Conservation (phyloP, 2,113 vertebrate genomes). For the Falco punctatus region DNA sequence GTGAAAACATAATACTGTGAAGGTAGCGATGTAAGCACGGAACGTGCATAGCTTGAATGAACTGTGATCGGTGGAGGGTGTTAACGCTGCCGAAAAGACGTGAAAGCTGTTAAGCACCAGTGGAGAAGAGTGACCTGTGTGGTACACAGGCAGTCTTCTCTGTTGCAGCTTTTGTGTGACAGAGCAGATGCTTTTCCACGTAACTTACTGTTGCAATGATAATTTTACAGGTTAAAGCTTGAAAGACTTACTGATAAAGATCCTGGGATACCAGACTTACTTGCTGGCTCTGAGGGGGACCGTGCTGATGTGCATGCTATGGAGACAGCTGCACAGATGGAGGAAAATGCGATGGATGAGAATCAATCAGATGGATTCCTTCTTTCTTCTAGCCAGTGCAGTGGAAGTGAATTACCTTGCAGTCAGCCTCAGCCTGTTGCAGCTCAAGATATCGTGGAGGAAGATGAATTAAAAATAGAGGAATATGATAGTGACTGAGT, state of each 20-base stretch:
- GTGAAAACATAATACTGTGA: neutral
- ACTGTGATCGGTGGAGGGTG: neutral
- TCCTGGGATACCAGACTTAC: conserved; percentile 69
- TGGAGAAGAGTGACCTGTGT: neutral
- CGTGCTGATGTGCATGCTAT: neutral
- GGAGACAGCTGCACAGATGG: neutral
- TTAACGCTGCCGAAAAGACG: neutral
- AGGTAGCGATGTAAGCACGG: neutral
- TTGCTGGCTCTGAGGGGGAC: conserved; percentile 69
- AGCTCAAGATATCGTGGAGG: conserved; percentile 74
- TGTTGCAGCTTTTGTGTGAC: neutral
- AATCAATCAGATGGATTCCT: neutral
- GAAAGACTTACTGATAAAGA: conserved; percentile 90
- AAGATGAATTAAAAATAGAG: conserved; percentile 85
- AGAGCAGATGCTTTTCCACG: neutral
- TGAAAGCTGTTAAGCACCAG: neutral
- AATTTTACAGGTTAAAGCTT: conserved; percentile 80
- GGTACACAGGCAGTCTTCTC: neutral
- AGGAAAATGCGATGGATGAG: neutral
- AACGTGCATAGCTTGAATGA: neutral
- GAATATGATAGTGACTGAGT: conserved; percentile 86
- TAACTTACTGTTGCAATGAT: neutral
- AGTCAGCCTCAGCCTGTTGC: conserved; percentile 86
- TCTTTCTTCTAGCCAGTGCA: conserved; percentile 70
- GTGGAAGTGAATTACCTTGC: conserved; percentile 75